These are phyloP conservation scores for Diachasma alloeum DNA, from an alignment of 1,140 invertebrate genomes.

Conservation along the genomic window DNA sequence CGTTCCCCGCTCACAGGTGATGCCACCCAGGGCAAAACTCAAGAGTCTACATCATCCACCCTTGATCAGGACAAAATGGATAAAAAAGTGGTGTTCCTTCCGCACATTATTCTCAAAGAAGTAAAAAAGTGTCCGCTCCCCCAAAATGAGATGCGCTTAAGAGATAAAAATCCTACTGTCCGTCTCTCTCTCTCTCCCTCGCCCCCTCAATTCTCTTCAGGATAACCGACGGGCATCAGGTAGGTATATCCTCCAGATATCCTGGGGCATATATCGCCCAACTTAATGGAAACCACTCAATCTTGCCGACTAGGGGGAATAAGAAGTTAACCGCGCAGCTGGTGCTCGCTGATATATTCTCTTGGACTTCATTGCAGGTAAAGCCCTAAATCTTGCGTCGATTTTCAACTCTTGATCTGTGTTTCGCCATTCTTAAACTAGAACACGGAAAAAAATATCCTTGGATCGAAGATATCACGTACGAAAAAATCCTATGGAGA, in stretches of 20 bases:
- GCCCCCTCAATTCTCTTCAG: not conserved
- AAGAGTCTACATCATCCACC: not conserved
- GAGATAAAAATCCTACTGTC: not conserved
- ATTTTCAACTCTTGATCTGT: not conserved
- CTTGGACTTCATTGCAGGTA: not conserved
- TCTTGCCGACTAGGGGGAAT: conserved; percentile 8
- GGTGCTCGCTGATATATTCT: not conserved
- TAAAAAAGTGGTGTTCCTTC: not conserved
- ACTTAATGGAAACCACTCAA: conserved; percentile 27
- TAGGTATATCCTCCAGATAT: conserved; percentile 6
- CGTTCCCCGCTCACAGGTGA: not conserved
- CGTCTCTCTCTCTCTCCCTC: not conserved
- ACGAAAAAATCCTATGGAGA: too few relatives aligned
- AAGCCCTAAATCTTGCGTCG: not conserved
- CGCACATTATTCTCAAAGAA: not conserved
- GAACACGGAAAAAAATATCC: too few relatives aligned
- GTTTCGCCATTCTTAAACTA: too few relatives aligned
- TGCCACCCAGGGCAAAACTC: not conserved
- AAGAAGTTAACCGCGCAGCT: conserved; percentile 11
- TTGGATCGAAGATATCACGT: too few relatives aligned
- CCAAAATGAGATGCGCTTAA: conserved; percentile 1
- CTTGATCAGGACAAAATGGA: not conserved
- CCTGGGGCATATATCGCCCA: conserved; percentile 11
- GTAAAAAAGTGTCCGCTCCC: not conserved
- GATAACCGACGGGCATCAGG: conserved; percentile 4